Percentiles rank a stretch among this genome's conserved stretches.
These are phyloP conservation scores for Carcharodon carcharias DNA, from an alignment of 2,797 vertebrate species.

Conservation along the genomic window DNA sequence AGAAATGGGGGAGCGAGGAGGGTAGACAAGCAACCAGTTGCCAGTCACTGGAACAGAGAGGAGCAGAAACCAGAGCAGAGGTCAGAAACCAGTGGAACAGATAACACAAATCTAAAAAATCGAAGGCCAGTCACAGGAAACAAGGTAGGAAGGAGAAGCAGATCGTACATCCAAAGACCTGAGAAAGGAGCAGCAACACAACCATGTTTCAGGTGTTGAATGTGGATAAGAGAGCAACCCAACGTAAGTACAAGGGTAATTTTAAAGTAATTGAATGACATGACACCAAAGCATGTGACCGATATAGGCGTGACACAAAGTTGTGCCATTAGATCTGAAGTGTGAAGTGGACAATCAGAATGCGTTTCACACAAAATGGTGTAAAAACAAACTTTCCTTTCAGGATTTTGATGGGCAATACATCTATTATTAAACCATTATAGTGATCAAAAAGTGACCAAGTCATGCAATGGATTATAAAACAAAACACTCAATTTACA, in stretches of 20 bases:
- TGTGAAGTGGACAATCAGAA: neutral
- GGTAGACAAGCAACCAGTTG: neutral
- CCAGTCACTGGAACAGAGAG: neutral
- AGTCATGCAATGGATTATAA: neutral
- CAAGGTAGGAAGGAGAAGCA: neutral
- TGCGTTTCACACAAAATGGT: neutral
- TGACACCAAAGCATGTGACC: neutral
- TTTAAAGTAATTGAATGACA: neutral
- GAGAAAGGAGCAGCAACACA: neutral
- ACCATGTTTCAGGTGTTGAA: neutral
- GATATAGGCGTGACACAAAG: neutral
- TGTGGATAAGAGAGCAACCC: neutral
- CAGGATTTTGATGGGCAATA: neutral
- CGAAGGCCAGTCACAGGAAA: neutral
- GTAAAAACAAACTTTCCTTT: neutral
- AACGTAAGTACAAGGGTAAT: neutral
- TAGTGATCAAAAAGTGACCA: neutral
- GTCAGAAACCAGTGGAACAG: too few species aligned
- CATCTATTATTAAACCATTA: slow-evolving; percentile 5
- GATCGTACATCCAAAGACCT: neutral
- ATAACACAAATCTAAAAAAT: neutral
- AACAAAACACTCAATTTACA: neutral
- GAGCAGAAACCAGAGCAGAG: neutral
- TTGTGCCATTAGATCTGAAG: neutral
- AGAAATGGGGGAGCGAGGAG: neutral